phyloP scores from a whole-genome alignment of 2,888 invertebrate genomes.

The Dastarcus helophoroides region DNA sequence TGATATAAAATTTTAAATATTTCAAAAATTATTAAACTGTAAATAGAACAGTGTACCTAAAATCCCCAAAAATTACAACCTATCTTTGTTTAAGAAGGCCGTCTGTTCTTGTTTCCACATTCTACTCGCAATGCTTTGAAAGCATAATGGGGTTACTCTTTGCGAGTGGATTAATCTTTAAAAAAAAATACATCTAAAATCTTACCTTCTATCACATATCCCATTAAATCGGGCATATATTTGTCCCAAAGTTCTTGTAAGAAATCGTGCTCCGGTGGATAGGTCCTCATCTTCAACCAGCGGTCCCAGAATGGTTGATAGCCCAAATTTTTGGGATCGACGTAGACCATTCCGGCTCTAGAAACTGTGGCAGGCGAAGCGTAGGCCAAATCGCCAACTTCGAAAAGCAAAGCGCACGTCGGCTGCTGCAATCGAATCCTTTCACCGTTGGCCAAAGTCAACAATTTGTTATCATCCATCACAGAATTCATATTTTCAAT shows the following conservation, averaged over 20 bases:
- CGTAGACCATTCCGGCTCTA: slow-evolving; percentile 83
- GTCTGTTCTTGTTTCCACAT: no score
- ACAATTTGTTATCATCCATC: slow-evolving; percentile 87
- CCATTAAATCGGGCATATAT: slow-evolving; percentile 60
- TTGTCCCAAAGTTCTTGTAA: slow-evolving; percentile 56
- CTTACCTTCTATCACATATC: slow-evolving; percentile 59
- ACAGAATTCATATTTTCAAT: slow-evolving; percentile 97
- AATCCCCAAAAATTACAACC: no score
- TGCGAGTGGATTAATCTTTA: no score
- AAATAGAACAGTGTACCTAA: no score
- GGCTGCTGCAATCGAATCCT: slow-evolving; percentile 71
- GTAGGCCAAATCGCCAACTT: slow-evolving; percentile 79
- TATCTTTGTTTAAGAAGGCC: no score
- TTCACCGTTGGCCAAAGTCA: slow-evolving; percentile 86
- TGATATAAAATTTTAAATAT: no score
- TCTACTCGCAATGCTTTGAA: no score
- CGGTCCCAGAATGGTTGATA: slow-evolving; percentile 78
- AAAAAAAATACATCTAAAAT: no score
- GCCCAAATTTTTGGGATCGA: slow-evolving; percentile 84
- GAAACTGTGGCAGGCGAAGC: slow-evolving; percentile 91
- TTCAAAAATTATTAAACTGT: no score
- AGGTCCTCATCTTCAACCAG: slow-evolving; percentile 55
- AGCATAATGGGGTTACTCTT: no score
- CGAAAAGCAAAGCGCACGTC: slow-evolving; percentile 75
- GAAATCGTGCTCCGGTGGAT: slow-evolving; percentile 35